Conservation (phyloP, 2,113 vertebrate species). For the Centropristis striata region DNA sequence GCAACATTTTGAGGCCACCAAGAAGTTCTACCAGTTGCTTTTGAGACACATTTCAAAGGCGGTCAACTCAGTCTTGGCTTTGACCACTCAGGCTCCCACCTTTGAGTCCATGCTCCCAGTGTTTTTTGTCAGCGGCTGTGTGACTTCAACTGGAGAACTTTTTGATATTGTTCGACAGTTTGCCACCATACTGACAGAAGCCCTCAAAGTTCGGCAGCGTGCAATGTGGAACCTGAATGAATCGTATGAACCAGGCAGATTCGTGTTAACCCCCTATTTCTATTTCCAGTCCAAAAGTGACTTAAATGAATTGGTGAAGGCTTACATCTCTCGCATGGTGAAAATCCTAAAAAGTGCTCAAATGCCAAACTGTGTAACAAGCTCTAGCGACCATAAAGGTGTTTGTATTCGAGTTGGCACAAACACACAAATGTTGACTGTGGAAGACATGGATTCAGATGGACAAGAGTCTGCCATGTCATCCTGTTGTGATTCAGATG, state of each 20-base stretch:
- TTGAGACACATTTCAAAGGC: not conserved
- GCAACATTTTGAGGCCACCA: not conserved
- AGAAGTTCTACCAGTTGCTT: not conserved
- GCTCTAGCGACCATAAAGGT: not conserved
- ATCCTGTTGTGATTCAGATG: not conserved
- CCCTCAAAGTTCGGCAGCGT: not conserved
- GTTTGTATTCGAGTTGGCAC: conserved; percentile 3
- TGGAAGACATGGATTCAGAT: not conserved
- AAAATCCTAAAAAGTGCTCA: not conserved
- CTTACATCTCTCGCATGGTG: not conserved
- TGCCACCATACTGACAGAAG: not conserved
- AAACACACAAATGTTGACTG: not conserved
- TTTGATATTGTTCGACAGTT: not conserved
- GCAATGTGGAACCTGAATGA: not conserved
- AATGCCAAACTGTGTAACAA: not conserved
- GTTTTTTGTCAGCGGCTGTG: conserved; percentile 3
- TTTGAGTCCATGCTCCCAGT: not conserved
- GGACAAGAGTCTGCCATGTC: not conserved
- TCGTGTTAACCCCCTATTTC: not conserved
- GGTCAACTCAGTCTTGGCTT: conserved; percentile 9
- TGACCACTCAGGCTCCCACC: not conserved
- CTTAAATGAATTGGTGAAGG: not conserved
- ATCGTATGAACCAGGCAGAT: not conserved
- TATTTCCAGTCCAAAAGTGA: not conserved
- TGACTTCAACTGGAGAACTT: not conserved